Base-by-base conservation (phyloP, 2,113 vertebrate genomes). In the Tragelaphus imberbis region DNA sequence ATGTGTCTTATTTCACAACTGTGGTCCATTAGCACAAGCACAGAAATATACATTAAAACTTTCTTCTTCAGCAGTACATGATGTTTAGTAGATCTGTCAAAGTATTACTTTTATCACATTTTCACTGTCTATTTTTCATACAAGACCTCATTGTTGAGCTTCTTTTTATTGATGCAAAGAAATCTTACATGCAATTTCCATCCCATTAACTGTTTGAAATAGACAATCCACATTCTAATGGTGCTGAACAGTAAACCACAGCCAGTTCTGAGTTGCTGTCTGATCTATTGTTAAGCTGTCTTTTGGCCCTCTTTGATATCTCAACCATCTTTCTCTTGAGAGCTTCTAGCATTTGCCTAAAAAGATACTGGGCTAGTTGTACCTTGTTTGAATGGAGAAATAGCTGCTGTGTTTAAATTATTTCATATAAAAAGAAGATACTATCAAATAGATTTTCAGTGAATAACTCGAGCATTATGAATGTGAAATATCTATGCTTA, bases 21-120 rank as follows among this genome's bases (percentile, higher is more conserved):
- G 36, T 80, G 56, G 71, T 96, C 94, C 92, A 93, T 97, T 96
- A 97, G 53, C 53, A 58, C 55, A n/a, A 84, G 40, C 19, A 79
- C 44, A 93, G 56, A 92, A 96, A 91, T 96, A 95, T 95, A 97
- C 89, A 97, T 95, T 93, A 96, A 97, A 65, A 95, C 87, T 88
- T 95, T 93, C 58, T 95, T 55, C 82, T 93, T 97, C 81, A 86
- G 93, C 63, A 90, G 33, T 82, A 88, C 0, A 13, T 92, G 94
- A 95, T 97, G 91, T 96, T 97, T 97, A 97, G 90, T 75, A 7
- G 7, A 92, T 97, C 97, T 98, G 96, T 96, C 95, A 97, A 97
- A 97, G 71, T 88, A 87, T 97, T 97, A 97, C 94, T 97, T 98
- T 98, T 92, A 97, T 97, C 91, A 94, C 80, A 93, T 98, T 92